Base-by-base conservation (phyloP, 2,797 vertebrate species). In the Serranus cabrilla region DNA sequence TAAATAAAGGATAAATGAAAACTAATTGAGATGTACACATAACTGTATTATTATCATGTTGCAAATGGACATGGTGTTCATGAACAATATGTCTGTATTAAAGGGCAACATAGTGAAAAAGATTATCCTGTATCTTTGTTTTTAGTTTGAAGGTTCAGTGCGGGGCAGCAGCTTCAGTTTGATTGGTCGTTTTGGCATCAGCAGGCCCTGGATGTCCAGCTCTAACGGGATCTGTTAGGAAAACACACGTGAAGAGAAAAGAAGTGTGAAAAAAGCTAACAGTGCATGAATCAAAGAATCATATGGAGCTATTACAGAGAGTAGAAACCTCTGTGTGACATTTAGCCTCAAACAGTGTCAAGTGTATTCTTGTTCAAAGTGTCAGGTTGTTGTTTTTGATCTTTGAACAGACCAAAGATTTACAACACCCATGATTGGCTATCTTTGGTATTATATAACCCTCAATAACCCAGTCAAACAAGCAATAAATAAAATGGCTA, bases 161-260 rank as follows among this genome's bases (percentile, higher is more conserved):
- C 95, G 93, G 9, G 92, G 88, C 39, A 83, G 84, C 79, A 96
- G 77, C 80, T 94, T 95, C 64, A 97, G 88, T 55, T 93, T 65
- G 59, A 97, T 91, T 23, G 95, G 95, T 56, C 91, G 27, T 88
- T 95, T 94, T 0, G 95, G 92, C 1, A 61, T 14, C 16, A 96
- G 0, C 13, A 96, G 66, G 39, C 72, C 85, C 18, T 51, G 56
- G 0, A 27, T 6, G 31, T 86, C 91, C 79, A 97, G 0, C 75
- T 95, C 90, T 7, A 96, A 2, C 0, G 95, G 96, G 59, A 96
- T 78, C 96, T 96, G 76, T 34, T 0, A 8, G 0, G 23, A 77
- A 76, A 80, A 50, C 0, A 59, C 17, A 71, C 5, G 13, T 21
- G 1, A 18, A 45, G 12, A 71, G 5, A 47, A 23, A 39, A 50